Percentiles rank a stretch among this genome's conserved stretches.
phyloP scores from a whole-genome alignment of 2,888 invertebrate genomes.

The Caradrina kadenii region DNA sequence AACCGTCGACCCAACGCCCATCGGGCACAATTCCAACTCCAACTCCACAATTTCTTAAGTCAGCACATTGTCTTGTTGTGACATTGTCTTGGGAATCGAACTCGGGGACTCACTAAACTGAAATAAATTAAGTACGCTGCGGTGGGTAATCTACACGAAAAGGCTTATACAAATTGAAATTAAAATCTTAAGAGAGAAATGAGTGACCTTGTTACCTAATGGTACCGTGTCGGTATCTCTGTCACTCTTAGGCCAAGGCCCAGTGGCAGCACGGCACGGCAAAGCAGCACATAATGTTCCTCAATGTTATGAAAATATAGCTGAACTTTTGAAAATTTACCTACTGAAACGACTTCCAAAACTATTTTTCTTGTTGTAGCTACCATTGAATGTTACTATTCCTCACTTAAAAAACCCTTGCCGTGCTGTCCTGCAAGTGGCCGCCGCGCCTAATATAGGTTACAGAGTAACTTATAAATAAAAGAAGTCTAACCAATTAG shows the following conservation, averaged over 20 bases:
- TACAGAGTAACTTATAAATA: conserved; percentile 54
- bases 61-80: conserved; percentile 18
- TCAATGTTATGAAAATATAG: too few species aligned
- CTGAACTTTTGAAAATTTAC: not conserved
- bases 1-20: conserved; percentile 2
- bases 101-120: conserved; percentile 34
- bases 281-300: too few species aligned
- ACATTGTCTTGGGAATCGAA: conserved; percentile 45
- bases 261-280: too few species aligned
- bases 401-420: too few species aligned
- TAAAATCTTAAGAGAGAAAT: conserved; percentile 57
- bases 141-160: conserved; percentile 37
- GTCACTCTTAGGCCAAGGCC: not conserved
- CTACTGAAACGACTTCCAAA: conserved; percentile 6
- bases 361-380: too few species aligned
- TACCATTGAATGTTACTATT: too few species aligned
- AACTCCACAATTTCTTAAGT: conserved; percentile 33
- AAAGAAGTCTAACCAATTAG: conserved; percentile 70
- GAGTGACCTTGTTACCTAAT: conserved; percentile 45
- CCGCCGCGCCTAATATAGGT: not conserved
- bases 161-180: conserved; percentile 47
- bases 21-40: conserved; percentile 30
- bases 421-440: too few species aligned
- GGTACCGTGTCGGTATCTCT: conserved; percentile 22
- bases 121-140: conserved; percentile 39